These are phyloP conservation scores for Orthosia cruda DNA, from an alignment of 2,888 invertebrate genomes.

Conservation along the genomic window DNA sequence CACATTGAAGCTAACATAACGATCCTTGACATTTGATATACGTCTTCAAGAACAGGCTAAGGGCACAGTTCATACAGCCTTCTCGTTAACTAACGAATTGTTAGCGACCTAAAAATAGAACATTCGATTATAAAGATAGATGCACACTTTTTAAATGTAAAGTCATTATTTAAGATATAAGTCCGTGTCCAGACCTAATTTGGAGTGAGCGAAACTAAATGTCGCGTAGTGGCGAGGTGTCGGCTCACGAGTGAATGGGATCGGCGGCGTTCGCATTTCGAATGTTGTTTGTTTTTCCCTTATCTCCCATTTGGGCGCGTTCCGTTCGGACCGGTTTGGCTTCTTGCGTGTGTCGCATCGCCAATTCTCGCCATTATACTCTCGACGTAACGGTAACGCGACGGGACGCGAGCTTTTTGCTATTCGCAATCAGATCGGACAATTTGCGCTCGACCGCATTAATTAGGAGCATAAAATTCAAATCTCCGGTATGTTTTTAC, in stretches of 20 bases:
- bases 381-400: conserved; percentile 84
- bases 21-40: conserved; percentile 57
- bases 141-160: conserved; percentile 21
- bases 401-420: conserved; percentile 84
- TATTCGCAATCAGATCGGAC: conserved; percentile 83
- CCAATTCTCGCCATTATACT: conserved; percentile 84
- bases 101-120: conserved; percentile 42
- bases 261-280: conserved; percentile 79
- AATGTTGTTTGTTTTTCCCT: conserved; percentile 85
- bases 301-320: conserved; percentile 85
- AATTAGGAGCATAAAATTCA: conserved; percentile 87
- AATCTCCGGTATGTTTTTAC: conserved; percentile 78
- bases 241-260: conserved; percentile 81
- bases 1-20: conserved; percentile 32
- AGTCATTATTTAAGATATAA: conserved; percentile 37
- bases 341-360: conserved; percentile 86
- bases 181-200: conserved; percentile 51
- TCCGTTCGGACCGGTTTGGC: conserved; percentile 84
- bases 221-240: conserved; percentile 76
- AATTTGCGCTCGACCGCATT: conserved; percentile 84
- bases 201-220: conserved; percentile 56
- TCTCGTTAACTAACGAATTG: conserved; percentile 54
- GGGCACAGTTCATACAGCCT: conserved; percentile 58
- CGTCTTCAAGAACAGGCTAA: conserved; percentile 54
- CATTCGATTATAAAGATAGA: conserved; percentile 8